Evolutionary conservation across 1,140 invertebrate genomes (phyloP), one percentile per base, ranked within the genome.

Genomic region (Mactra quadrangularis): DNA sequence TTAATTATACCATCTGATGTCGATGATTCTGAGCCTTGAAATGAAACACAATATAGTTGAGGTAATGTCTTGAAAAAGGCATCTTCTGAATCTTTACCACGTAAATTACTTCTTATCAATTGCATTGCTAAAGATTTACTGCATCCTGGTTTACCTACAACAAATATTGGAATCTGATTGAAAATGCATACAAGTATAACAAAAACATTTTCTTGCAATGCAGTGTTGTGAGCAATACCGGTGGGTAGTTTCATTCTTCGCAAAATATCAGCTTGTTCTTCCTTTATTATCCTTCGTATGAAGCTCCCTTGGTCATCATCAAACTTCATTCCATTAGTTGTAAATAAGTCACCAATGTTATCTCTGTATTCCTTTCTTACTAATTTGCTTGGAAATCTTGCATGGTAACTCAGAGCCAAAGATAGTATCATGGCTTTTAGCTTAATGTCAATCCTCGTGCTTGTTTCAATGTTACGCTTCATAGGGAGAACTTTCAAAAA

Each of bases 71-170:
- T 84, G 75, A 90, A 90, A 59, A 89, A 84, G 7, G 70, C 41
- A 66, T 84, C 76, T 38, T 82, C 71, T 13, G 88, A 83, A 31
- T 82, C 84, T 52, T 84, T 68, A 38, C 90, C 90, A 68, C 89
- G 72, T 64, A 91, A 82, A 38, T 86, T 88, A 74, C 85, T 87
- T 27, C 60, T 75, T 3, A 91, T 86, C 29, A 90, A 72, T 38
- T 87, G 85, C 72, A 89, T 88, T 45, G 90, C 87, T 13, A 90
- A 78, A 38, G 90, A 91, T 78, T 91, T 91, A 15, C 87, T 89
- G 68, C 89, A 90, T 25, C 90, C 90, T 25, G 90, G 90, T 79
- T 91, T 91, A 13, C 90, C 90, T 22, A 90, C 86, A 35, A 91
- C 85, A 82, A 91, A 91, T 15, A 91, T 71, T 11, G 90, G 89